Evolutionary conservation across 2,113 vertebrate genomes (phyloP).

Genomic region (Amblyornis subalaris): DNA sequence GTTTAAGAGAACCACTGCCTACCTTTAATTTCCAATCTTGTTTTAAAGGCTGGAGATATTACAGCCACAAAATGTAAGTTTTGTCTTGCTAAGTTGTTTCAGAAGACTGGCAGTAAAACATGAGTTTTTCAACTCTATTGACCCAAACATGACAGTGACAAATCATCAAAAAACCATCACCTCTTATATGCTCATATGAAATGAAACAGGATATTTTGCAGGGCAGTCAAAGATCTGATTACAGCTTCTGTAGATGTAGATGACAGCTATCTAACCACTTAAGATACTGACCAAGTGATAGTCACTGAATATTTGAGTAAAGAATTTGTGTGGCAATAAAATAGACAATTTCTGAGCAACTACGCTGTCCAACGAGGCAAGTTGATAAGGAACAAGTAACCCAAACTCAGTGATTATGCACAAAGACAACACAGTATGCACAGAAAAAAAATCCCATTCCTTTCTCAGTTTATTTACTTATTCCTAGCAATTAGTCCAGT

Average conservation of each 20-base stretch:
- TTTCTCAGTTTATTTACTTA: not conserved
- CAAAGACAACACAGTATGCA: not conserved
- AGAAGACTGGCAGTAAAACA: not conserved
- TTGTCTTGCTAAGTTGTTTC: not conserved
- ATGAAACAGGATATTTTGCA: not conserved
- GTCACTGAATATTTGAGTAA: not conserved
- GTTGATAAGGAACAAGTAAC: not conserved
- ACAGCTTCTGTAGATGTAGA: not conserved
- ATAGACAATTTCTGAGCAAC: not conserved
- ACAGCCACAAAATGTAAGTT: not conserved
- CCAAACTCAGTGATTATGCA: not conserved
- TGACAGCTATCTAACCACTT: not conserved
- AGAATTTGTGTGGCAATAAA: not conserved
- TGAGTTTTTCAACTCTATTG: not conserved
- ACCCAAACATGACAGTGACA: not conserved
- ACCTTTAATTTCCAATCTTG: not conserved
- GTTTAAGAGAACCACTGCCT: not conserved
- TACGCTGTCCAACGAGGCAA: not conserved
- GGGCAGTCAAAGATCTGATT: not conserved
- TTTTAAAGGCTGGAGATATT: not conserved
- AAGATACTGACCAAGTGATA: not conserved
- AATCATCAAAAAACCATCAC: not conserved
- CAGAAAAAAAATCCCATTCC: not conserved
- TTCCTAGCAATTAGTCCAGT: not conserved
- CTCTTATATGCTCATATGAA: not conserved